Percentiles rank a stretch among this genome's conserved stretches.
Conservation (phyloP, 2,888 invertebrate species). For the Ephialtes manifestator region DNA sequence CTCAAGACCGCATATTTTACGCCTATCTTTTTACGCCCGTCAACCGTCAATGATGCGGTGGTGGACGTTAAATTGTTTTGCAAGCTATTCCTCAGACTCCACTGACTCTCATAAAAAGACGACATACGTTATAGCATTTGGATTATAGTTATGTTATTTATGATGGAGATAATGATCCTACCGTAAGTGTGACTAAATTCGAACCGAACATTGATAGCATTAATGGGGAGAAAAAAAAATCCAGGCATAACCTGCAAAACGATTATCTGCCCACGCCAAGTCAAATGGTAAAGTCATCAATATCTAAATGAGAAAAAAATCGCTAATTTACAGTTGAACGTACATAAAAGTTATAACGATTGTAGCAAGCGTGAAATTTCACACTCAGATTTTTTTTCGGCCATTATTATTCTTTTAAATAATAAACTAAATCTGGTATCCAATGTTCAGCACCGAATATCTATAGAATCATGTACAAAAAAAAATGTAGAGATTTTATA, state of each 20-base stretch:
- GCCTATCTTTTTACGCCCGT: neutral
- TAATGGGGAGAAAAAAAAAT: neutral
- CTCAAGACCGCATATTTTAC: slow-evolving; percentile 4
- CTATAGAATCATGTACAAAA: neutral
- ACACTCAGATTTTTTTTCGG: neutral
- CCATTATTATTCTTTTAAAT: no score
- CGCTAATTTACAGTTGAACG: neutral
- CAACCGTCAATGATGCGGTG: neutral
- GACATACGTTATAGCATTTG: slow-evolving; percentile 13
- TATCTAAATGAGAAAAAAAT: neutral
- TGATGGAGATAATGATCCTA: slow-evolving; percentile 52
- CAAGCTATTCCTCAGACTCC: slow-evolving; percentile 7
- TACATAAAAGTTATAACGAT: neutral
- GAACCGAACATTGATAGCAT: neutral
- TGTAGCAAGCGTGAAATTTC: slow-evolving; percentile 17
- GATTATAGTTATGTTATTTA: neutral
- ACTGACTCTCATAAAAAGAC: slow-evolving; percentile 9
- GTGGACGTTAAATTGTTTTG: slow-evolving; percentile 38
- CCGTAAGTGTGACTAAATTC: slow-evolving; percentile 17
- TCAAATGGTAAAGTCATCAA: slow-evolving; percentile 13
- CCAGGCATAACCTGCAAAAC: neutral
- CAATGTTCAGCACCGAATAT: neutral
- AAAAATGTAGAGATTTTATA: neutral
- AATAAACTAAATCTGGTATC: no score
- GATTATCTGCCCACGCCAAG: no score